Conservation (phyloP, 2,888 invertebrate genomes). For the Cordylochernes scorpioides region DNA sequence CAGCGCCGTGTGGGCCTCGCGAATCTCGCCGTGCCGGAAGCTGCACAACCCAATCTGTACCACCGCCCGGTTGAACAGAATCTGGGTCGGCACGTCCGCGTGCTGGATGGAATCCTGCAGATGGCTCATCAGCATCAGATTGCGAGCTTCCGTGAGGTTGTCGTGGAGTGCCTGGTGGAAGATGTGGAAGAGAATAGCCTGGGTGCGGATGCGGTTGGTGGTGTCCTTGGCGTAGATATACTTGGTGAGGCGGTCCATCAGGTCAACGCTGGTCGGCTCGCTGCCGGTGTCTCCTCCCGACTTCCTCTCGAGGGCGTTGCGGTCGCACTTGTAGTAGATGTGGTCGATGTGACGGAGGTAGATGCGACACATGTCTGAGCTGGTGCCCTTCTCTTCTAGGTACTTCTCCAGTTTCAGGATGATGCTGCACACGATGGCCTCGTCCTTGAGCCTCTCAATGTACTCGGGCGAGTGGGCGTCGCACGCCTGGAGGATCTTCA, state of each 20-base stretch:
- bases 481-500: slow-evolving; percentile 62
- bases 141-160: slow-evolving; percentile 69
- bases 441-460: slow-evolving; percentile 37
- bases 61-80: slow-evolving; percentile 91
- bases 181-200: slow-evolving; percentile 88
- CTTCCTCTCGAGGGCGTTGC: no score
- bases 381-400: slow-evolving; percentile 41
- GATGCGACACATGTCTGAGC: slow-evolving; percentile 68
- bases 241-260: slow-evolving; percentile 82
- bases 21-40: slow-evolving; percentile 86
- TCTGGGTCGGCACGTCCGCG: slow-evolving; percentile 90
- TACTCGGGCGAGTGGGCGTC: slow-evolving; percentile 20
- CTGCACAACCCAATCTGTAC: slow-evolving; percentile 94
- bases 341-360: slow-evolving; percentile 91
- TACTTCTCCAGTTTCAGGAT: slow-evolving; percentile 60
- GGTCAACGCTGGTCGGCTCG: slow-evolving; percentile 47
- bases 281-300: no score
- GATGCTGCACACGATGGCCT: slow-evolving; percentile 57
- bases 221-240: slow-evolving; percentile 81
- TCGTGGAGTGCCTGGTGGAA: slow-evolving; percentile 97
- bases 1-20: slow-evolving; percentile 86
- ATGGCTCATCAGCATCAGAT: slow-evolving; percentile 80
- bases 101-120: slow-evolving; percentile 95
- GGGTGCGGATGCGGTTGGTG: slow-evolving; percentile 69
- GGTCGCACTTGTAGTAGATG: slow-evolving; percentile 95